Conservation (phyloP, 1,140 invertebrate genomes). For the Drosophila baimaii region DNA sequence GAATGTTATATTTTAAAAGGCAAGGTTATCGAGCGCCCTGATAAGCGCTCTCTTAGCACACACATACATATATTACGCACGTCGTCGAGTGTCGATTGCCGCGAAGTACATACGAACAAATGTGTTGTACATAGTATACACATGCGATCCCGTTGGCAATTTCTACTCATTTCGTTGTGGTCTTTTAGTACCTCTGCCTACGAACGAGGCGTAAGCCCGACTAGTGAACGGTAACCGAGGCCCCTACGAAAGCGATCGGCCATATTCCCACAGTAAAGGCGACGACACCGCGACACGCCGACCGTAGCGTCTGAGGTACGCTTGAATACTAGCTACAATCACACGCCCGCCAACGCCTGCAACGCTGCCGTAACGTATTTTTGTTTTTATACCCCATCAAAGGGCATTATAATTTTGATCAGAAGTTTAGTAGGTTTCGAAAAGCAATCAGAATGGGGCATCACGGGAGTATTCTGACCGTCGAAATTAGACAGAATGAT, state of each 20-base stretch:
- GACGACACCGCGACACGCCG: not conserved
- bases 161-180: not conserved
- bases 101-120: not conserved
- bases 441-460: too few relatives aligned
- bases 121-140: not conserved
- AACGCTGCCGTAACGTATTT: not conserved
- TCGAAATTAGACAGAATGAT: too few relatives aligned
- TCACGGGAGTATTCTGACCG: too few relatives aligned
- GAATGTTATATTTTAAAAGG: slow-evolving; percentile 1
- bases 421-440: too few relatives aligned
- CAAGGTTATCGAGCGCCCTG: slow-evolving; percentile 11
- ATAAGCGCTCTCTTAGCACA: slow-evolving; percentile 7
- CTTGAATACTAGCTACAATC: slow-evolving; percentile 1
- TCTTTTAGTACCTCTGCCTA: slow-evolving; percentile 3
- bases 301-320: slow-evolving; percentile 6
- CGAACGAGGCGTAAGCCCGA: not conserved
- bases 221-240: not conserved
- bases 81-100: not conserved
- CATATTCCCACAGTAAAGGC: not conserved
- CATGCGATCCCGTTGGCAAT: slow-evolving; percentile 13
- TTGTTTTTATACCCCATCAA: not conserved
- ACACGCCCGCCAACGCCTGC: not conserved
- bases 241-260: not conserved
- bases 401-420: not conserved
- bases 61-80: not conserved